Conservation (phyloP, 1,140 invertebrate species). For the Sarcophaga peregrina region DNA sequence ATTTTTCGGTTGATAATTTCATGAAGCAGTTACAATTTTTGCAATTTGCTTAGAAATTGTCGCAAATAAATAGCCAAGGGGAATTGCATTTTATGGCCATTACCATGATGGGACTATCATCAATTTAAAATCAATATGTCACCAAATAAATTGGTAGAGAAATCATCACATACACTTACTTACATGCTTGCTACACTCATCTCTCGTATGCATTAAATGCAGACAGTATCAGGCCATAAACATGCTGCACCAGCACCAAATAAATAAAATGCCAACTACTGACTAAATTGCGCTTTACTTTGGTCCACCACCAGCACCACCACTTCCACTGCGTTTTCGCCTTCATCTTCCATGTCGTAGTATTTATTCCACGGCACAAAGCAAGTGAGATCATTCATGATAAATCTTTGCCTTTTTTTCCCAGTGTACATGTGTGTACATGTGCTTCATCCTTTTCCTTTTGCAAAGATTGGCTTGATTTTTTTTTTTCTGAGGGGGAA, state of each 20-base stretch:
- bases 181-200: too few relatives aligned
- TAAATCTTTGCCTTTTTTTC: slow-evolving; percentile 27
- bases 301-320: not conserved
- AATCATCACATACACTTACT: slow-evolving; percentile 54
- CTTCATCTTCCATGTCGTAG: not conserved
- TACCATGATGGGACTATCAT: slow-evolving; percentile 54
- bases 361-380: slow-evolving; percentile 35
- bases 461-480: not conserved
- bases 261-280: slow-evolving; percentile 56
- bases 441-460: not conserved
- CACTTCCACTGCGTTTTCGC: too few relatives aligned
- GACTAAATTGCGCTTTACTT: slow-evolving; percentile 48
- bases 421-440: not conserved
- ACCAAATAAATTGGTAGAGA: slow-evolving; percentile 66
- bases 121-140: slow-evolving; percentile 67
- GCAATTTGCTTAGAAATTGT: slow-evolving; percentile 38
- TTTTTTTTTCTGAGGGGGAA: too few relatives aligned
- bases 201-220: not conserved
- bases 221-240: slow-evolving; percentile 52
- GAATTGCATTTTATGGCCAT: slow-evolving; percentile 41
- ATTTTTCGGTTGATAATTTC: slow-evolving; percentile 20
- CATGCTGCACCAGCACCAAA: slow-evolving; percentile 59
- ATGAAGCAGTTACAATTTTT: slow-evolving; percentile 23
- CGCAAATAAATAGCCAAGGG: slow-evolving; percentile 37
- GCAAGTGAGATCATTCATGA: slow-evolving; percentile 34